phyloP scores from a whole-genome alignment of 1,140 invertebrate genomes.

The Microplitis mediator region DNA sequence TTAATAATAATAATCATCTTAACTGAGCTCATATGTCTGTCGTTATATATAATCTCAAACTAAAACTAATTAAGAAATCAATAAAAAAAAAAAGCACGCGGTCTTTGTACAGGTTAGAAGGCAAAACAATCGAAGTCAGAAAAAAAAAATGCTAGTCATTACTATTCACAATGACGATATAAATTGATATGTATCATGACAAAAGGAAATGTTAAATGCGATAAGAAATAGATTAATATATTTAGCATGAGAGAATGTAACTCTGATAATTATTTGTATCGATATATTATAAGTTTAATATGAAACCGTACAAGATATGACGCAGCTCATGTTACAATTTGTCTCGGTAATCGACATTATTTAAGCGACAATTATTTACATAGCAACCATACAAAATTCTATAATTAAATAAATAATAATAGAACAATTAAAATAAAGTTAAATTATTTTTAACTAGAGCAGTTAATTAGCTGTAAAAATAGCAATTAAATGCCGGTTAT shows the following conservation, averaged over 20 bases:
- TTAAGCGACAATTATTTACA: not conserved
- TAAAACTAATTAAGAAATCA: not conserved
- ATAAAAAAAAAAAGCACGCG: constrained; percentile 3
- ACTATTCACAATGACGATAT: not conserved
- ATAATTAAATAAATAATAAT: not conserved
- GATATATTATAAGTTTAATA: not conserved
- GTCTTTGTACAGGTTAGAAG: constrained; percentile 25
- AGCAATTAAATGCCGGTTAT: constrained; percentile 18
- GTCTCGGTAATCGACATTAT: not conserved
- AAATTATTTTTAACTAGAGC: not conserved
- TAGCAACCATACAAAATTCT: not conserved
- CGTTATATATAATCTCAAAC: not conserved
- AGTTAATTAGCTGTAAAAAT: not conserved
- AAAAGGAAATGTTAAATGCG: not conserved
- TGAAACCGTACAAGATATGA: constrained; percentile 7
- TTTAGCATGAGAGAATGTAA: not conserved
- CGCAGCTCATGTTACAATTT: not conserved
- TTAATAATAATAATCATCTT: not conserved
- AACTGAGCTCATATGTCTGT: not conserved
- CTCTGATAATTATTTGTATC: not conserved
- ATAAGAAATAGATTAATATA: not conserved
- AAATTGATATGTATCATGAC: not conserved
- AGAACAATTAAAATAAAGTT: not conserved
- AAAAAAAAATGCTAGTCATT: constrained; percentile 27
- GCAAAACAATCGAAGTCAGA: not conserved